Evolutionary conservation across 2,888 invertebrate genomes (phyloP), one percentile per base, ranked within the genome.

Genomic region (Mechanitis mazaeus): DNA sequence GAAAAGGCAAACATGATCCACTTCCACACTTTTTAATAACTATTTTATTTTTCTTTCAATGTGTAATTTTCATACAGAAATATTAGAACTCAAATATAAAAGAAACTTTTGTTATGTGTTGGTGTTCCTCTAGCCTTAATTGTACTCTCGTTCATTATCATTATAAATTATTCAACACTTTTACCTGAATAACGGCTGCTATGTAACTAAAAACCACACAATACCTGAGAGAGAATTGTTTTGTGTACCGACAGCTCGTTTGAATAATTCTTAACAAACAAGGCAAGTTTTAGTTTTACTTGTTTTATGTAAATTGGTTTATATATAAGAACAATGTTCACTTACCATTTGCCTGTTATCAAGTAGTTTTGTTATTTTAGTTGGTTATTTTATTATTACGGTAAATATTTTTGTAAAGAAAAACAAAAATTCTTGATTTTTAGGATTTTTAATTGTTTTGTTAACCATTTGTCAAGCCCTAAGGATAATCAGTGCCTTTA

Each of bases 161-260:
- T 63, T 55, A 63, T 66, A 66, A 66, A 64, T 66, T 64, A 66
- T 66, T 66, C 63, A 66, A 61, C 56, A 58, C 42, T 11, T 47
- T 31, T 50, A 6, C 59, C 60, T 56, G 62, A 57, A 64, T 61
- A 61, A 64, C 54, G 60, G 55, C 45, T 54, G 56, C 58, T 38
- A 57, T 66, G 66, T 64, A 61, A 58, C 62, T 59, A 60, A 61
- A 66, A 66, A 60, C 65, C 56, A n/a, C 56, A 55, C 60, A 62
- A 58, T 54, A 45, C 46, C 61, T 61, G 58, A 12, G 50, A 56
- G 55, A 58, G 59, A 50, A 45, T 59, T 61, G 58, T 61, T 50
- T 60, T 60, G 56, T 56, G 33, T 60, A 50, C 42, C 28, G 53
- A 47, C 56, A 56, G 55, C 33, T 60, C 50, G 28, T 56, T 42